Conservation (phyloP, 2,797 vertebrate genomes). For the Falco novaeseelandiae region DNA sequence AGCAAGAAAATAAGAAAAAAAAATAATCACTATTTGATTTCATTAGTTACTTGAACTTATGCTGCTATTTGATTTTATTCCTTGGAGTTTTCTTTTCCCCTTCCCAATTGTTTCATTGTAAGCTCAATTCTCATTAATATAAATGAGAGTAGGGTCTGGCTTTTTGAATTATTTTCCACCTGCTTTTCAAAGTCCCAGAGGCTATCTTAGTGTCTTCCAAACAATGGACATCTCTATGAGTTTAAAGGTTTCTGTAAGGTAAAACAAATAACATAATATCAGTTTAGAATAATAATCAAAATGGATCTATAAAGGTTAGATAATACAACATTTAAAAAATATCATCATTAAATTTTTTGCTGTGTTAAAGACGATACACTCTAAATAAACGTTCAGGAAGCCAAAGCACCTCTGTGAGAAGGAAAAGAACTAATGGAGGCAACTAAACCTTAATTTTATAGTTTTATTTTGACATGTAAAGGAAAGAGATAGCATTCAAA, state of each 20-base stretch:
- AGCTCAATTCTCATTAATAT: neutral
- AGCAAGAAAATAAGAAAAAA: neutral
- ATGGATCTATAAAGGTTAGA: neutral
- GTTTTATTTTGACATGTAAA: neutral
- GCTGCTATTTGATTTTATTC: neutral
- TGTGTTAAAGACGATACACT: neutral
- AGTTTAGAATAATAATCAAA: neutral
- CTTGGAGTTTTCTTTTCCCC: neutral
- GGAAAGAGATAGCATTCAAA: neutral
- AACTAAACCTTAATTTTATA: neutral
- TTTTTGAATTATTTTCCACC: neutral
- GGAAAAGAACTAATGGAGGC: neutral
- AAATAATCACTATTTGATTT: neutral
- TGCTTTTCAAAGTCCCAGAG: neutral
- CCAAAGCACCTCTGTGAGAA: neutral
- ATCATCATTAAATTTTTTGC: neutral
- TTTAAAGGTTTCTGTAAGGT: neutral
- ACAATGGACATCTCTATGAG: neutral
- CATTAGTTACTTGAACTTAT: neutral
- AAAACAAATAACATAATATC: neutral
- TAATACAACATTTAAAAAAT: neutral
- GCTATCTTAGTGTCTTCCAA: neutral
- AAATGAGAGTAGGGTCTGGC: neutral
- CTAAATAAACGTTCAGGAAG: neutral
- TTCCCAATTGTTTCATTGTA: neutral